Conservation (phyloP, 2,797 vertebrate species). For the Rhynchonycteris naso region DNA sequence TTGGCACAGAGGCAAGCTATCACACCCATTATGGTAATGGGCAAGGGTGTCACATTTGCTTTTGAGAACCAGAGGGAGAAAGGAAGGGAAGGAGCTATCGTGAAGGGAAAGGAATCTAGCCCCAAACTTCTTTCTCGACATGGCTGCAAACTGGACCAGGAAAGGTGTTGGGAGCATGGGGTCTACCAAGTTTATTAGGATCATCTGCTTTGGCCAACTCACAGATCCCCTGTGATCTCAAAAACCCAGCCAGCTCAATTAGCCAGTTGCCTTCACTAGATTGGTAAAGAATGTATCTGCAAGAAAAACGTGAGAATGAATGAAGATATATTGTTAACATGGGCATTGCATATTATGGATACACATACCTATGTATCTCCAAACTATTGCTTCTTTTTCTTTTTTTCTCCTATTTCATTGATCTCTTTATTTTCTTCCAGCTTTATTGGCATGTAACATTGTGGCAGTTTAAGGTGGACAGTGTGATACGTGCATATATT, state of each 20-base stretch:
- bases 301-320: background rate
- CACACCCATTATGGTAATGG: background rate
- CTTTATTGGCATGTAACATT: background rate
- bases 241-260: background rate
- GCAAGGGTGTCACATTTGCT: background rate
- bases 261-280: background rate
- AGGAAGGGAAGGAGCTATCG: background rate
- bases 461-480: background rate
- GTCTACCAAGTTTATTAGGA: background rate
- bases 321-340: background rate
- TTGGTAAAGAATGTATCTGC: background rate
- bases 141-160: background rate
- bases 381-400: background rate
- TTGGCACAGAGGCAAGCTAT: background rate
- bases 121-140: background rate
- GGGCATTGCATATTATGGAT: background rate
- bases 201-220: background rate
- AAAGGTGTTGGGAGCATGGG: background rate
- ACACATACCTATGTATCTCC: background rate
- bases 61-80: background rate
- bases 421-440: background rate
- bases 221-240: background rate
- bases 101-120: background rate
- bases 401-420: background rate
- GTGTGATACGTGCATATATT: background rate